phyloP scores from a whole-genome alignment of 2,797 vertebrate species.

The Dermochelys coriacea region DNA sequence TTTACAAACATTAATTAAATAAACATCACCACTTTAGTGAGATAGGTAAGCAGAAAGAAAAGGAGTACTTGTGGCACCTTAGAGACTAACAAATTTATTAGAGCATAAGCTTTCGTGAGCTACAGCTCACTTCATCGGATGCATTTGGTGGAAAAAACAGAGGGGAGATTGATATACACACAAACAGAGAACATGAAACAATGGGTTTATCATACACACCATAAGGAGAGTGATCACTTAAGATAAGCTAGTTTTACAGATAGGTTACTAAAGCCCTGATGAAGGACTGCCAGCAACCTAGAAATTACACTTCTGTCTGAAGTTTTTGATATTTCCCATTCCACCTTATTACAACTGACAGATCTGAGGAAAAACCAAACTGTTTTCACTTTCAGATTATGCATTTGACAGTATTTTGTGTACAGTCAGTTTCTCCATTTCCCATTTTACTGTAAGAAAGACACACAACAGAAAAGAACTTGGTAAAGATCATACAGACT shows the following conservation, averaged over 20 bases:
- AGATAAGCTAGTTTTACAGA: accelerated
- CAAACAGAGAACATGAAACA: too few relatives aligned
- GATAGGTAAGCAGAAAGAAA: too few relatives aligned
- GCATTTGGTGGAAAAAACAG: too few relatives aligned
- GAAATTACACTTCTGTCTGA: accelerated
- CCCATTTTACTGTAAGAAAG: background rate
- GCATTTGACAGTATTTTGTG: accelerated
- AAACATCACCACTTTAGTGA: background rate
- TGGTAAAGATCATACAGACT: background rate
- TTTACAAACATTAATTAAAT: accelerated
- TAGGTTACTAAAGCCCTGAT: background rate
- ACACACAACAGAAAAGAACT: background rate
- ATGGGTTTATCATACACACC: too few relatives aligned
- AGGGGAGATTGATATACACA: too few relatives aligned
- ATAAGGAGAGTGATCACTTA: too few relatives aligned
- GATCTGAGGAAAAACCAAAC: background rate
- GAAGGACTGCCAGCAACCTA: accelerated
- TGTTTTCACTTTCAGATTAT: background rate
- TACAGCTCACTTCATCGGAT: too few relatives aligned
- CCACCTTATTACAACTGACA: background rate
- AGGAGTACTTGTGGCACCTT: too few relatives aligned
- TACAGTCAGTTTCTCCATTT: background rate
- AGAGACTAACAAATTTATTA: too few relatives aligned
- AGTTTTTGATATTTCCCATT: too few relatives aligned
- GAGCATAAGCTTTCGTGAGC: too few relatives aligned